phyloP scores from a whole-genome alignment of 2,888 invertebrate genomes.

The Tenthredo distinguenda region DNA sequence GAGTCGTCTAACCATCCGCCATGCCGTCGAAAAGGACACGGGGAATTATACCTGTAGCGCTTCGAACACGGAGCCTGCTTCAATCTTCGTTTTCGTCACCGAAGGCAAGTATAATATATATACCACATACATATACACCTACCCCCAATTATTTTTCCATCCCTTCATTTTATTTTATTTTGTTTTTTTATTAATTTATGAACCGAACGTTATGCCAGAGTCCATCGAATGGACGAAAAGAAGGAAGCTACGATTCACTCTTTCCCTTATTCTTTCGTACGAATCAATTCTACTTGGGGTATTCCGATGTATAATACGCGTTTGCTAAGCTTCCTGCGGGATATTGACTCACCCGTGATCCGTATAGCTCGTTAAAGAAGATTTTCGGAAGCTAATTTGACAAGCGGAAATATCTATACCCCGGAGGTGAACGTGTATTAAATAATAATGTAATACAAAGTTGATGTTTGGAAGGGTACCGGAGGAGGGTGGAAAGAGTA shows the following conservation, averaged over 20 bases:
- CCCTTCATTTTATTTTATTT: not conserved
- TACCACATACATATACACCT: not conserved
- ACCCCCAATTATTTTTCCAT: not conserved
- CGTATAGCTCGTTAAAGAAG: not conserved
- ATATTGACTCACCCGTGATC: not conserved
- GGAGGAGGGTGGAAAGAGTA: not conserved
- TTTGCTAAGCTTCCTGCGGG: not conserved
- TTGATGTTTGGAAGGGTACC: not conserved
- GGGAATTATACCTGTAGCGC: conserved; percentile 96
- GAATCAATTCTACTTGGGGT: no score
- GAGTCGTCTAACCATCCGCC: conserved; percentile 90
- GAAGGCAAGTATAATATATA: conserved; percentile 85
- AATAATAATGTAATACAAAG: not conserved
- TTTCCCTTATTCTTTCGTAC: no score
- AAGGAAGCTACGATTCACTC: no score
- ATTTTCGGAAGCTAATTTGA: not conserved
- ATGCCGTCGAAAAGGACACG: conserved; percentile 91
- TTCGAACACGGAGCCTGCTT: conserved; percentile 93
- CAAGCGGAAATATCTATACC: not conserved
- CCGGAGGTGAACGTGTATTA: not conserved
- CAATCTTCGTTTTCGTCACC: conserved; percentile 93
- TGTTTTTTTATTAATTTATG: no score
- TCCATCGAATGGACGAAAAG: no score
- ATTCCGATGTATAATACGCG: no score
- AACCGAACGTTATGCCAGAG: no score